Conservation (phyloP, 2,113 vertebrate species). For the Coracopsis vasa region DNA sequence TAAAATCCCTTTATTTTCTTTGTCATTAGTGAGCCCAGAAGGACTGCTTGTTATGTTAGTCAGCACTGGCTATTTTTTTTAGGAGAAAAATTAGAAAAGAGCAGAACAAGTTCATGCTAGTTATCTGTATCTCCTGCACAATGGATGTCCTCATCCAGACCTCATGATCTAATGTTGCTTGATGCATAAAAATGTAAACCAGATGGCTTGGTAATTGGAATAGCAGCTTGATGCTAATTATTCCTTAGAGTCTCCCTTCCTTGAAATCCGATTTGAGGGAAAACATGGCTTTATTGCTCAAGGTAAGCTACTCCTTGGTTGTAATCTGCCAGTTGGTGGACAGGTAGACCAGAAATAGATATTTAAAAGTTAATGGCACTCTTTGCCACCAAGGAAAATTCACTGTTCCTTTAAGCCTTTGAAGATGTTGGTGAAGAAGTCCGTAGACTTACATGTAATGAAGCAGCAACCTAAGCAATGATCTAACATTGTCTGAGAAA, state of each 20-base stretch:
- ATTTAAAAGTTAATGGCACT: conserved; percentile 11
- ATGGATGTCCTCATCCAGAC: conserved; percentile 6
- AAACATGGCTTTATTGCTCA: conserved; percentile 37
- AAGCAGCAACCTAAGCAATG: neutral
- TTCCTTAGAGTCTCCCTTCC: conserved; percentile 23
- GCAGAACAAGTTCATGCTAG: neutral
- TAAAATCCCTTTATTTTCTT: conserved; percentile 12
- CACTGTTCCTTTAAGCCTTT: neutral
- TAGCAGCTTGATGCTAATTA: conserved; percentile 64
- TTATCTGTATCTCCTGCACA: neutral
- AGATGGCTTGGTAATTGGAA: conserved; percentile 60
- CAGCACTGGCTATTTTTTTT: neutral
- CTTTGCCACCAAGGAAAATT: neutral
- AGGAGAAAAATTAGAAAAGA: neutral
- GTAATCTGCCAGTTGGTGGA: conserved; percentile 25
- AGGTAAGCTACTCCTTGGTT: conserved; percentile 40
- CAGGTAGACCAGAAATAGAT: conserved; percentile 52
- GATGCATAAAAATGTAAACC: conserved; percentile 54
- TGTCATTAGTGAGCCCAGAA: neutral
- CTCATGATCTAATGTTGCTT: neutral
- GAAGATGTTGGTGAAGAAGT: neutral
- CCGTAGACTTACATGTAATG: neutral
- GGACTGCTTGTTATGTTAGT: neutral
- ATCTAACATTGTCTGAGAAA: neutral
- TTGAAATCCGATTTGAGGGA: conserved; percentile 49